Percentiles rank a stretch among this genome's conserved stretches.
Evolutionary conservation across 2,113 vertebrate genomes (phyloP).

Genomic region (Sminthopsis crassicaudata): DNA sequence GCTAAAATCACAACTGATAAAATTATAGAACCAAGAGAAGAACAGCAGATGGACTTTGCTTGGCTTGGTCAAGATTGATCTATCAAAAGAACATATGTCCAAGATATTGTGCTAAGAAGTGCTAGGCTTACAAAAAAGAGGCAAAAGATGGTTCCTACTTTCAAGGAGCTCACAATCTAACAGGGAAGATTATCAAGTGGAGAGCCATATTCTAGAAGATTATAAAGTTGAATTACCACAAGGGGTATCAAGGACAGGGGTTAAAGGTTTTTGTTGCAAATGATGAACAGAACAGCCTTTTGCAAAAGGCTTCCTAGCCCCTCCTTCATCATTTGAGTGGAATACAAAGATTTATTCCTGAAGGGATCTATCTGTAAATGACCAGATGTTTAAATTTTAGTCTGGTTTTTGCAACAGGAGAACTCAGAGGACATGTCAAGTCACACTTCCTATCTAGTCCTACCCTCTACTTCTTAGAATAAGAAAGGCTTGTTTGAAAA

Average conservation of each 20-base stretch:
- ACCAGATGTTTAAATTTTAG: not conserved
- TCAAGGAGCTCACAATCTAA: not conserved
- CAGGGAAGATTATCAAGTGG: not conserved
- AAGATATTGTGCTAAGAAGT: not conserved
- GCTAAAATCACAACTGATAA: not conserved
- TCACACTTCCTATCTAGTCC: not conserved
- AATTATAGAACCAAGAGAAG: not conserved
- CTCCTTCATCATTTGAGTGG: not conserved
- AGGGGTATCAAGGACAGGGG: too few species aligned
- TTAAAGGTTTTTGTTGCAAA: not conserved
- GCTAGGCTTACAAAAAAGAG: not conserved
- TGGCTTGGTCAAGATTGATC: not conserved
- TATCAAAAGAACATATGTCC: not conserved
- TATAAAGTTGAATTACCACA: not conserved
- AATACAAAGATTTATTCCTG: not conserved
- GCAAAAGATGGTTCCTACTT: not conserved
- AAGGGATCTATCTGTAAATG: not conserved
- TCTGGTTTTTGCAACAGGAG: not conserved
- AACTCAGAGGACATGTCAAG: not conserved
- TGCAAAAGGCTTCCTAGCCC: not conserved
- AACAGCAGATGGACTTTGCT: not conserved
- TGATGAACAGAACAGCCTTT: not conserved
- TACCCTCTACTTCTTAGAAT: not conserved
- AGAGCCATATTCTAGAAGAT: not conserved
- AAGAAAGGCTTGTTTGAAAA: not conserved